A percentile compares a stretch with the other conserved stretches of the same genome.
These are phyloP conservation scores for Phyllotis vaccarum DNA, from an alignment of 2,797 vertebrate species.

Conservation along the genomic window DNA sequence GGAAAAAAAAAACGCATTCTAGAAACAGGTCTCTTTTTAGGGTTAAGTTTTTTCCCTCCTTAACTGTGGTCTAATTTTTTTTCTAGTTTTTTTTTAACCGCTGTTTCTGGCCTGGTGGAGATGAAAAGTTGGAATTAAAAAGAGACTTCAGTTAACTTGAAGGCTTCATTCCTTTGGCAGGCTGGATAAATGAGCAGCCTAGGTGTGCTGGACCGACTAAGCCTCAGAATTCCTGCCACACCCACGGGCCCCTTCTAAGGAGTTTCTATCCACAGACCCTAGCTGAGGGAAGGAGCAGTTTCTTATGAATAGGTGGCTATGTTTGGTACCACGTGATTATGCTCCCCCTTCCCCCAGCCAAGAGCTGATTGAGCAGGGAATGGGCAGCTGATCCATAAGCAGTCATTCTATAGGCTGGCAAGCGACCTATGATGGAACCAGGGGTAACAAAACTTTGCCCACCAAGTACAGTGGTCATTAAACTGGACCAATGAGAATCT, in stretches of 20 bases:
- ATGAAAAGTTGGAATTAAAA: slow-evolving; percentile 80
- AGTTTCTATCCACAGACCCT: slow-evolving; percentile 78
- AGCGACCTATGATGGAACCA: slow-evolving; percentile 44
- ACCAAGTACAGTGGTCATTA: slow-evolving; percentile 60
- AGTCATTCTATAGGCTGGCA: slow-evolving; percentile 53
- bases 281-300: slow-evolving; percentile 67
- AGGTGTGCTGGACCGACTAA: slow-evolving; percentile 76
- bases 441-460: slow-evolving; percentile 35
- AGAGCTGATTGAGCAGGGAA: slow-evolving; percentile 63
- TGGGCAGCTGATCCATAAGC: slow-evolving; percentile 66
- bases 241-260: slow-evolving; percentile 74
- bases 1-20: slow-evolving; percentile 52
- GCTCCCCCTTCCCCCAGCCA: slow-evolving; percentile 24
- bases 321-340: slow-evolving; percentile 62
- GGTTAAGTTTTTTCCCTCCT: slow-evolving; percentile 52
- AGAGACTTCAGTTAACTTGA: slow-evolving; percentile 79
- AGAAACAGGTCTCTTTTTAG: slow-evolving; percentile 73
- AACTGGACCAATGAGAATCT: slow-evolving; percentile 63
- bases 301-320: slow-evolving; percentile 81
- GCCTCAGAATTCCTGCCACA: slow-evolving; percentile 80
- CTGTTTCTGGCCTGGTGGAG: slow-evolving; percentile 70
- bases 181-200: slow-evolving; percentile 80
- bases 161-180: slow-evolving; percentile 79
- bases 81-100: slow-evolving; percentile 48
- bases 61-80: slow-evolving; percentile 60